Conservation (phyloP, 1,140 invertebrate genomes). For the Coelopa frigida region DNA sequence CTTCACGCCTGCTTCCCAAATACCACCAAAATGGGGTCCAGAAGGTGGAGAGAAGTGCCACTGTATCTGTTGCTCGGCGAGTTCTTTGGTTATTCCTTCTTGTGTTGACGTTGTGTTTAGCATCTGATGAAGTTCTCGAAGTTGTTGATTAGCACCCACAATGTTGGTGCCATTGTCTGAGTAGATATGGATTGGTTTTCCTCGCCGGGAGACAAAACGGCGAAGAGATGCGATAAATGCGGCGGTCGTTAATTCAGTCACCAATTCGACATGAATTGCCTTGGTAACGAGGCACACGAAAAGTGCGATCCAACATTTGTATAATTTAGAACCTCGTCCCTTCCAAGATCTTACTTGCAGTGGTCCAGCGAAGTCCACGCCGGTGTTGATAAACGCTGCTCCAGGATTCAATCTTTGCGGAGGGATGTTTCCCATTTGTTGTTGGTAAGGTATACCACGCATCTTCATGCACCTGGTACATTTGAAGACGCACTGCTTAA, state of each 20-base stretch:
- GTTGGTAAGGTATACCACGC: not conserved
- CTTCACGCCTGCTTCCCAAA: slow-evolving; percentile 11
- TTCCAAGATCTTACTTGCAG: too few species aligned
- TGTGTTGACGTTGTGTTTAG: not conserved
- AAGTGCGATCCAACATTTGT: too few species aligned
- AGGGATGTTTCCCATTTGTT: too few species aligned
- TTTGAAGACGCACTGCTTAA: slow-evolving; percentile 6
- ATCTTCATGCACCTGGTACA: slow-evolving; percentile 8
- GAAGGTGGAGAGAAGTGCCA: slow-evolving; percentile 4
- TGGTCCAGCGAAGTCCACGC: too few species aligned
- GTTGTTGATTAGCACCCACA: slow-evolving; percentile 16
- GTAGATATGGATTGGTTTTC: slow-evolving; percentile 16
- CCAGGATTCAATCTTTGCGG: too few species aligned
- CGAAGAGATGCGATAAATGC: slow-evolving; percentile 20
- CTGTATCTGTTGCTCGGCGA: not conserved
- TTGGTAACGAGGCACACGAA: slow-evolving; percentile 19
- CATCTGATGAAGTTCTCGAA: slow-evolving; percentile 5
- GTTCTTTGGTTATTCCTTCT: not conserved
- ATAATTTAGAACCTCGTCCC: too few species aligned
- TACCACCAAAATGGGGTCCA: slow-evolving; percentile 4
- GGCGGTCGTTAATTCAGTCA: slow-evolving; percentile 18
- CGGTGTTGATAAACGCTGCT: too few species aligned
- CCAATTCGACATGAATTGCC: slow-evolving; percentile 29
- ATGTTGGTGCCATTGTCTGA: slow-evolving; percentile 41
- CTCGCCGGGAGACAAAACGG: slow-evolving; percentile 19